Base-by-base conservation (phyloP, 1,140 invertebrate genomes). In the Phymastichus coffea region DNA sequence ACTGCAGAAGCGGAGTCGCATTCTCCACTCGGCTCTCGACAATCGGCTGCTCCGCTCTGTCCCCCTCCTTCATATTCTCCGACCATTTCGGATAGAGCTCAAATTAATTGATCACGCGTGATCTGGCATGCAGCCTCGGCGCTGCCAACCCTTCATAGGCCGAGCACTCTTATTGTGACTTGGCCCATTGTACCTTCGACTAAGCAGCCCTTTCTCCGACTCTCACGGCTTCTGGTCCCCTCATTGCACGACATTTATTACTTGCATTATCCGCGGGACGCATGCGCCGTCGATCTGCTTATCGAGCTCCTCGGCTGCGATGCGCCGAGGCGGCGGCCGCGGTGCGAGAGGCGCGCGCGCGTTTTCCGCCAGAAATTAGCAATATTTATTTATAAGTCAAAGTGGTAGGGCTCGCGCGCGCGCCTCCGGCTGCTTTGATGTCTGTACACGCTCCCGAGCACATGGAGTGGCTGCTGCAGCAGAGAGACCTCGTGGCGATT, bases 41-140 rank as follows among this genome's bases (percentile, higher is more conserved):
- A 59, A 59, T 59, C 43, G 52, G 44, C 12, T 28, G 28, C 44
- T 33, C 35, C 49, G 19, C 37, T 35, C 15, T n/a, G 20, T 41
- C 30, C 35, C 1, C 19, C 17, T 47, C 38, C 52, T 41, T 47
- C 37, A 43, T 46, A 23, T 37, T 35, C 19, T 40, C 37, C 20
- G 28, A 17, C 53, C 48, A 17, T 59, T 59, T 46, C 63, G 70
- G 69, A 69, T 68, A 69, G 57, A 68, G 68, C 66, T 66, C 63
- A 70, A 74, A 76, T 79, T 79, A 79, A 79, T 78, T 78, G 77
- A 77, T 77, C 74, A 66, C 70, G 70, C 77, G 76, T 79, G 77
- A 76, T 69, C 69, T 53, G 44, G 68, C 75, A 73, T 76, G 47
- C 30, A n/a, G n/a, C n/a, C n/a, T n/a, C n/a, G 46, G 57, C 33